Evolutionary conservation across 1,140 invertebrate species (phyloP).

Genomic region (Drosophila bifasciata): DNA sequence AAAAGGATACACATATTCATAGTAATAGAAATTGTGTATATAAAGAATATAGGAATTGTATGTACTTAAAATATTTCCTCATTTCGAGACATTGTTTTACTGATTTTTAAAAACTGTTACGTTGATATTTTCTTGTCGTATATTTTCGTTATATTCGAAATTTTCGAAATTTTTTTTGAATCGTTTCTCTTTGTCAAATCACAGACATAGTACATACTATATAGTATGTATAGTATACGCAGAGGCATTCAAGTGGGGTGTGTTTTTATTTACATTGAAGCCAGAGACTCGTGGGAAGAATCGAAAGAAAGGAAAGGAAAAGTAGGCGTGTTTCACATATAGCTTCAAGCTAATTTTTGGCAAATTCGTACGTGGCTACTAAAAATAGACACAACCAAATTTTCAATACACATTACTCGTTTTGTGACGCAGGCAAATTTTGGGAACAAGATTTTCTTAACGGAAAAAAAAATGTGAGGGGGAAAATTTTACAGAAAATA

Average conservation of each 20-base stretch:
- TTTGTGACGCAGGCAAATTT: constrained; percentile 46
- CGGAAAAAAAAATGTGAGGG: constrained; percentile 5
- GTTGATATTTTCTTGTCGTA: no score
- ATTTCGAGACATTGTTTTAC: no score
- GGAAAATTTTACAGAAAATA: not conserved
- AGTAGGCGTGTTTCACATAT: constrained; percentile 54
- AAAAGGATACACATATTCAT: no score
- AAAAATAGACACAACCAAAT: constrained; percentile 50
- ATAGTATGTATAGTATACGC: constrained; percentile 8
- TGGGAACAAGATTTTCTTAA: constrained; percentile 18
- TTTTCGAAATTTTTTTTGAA: constrained; percentile 1
- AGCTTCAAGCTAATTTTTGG: constrained; percentile 47
- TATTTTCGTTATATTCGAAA: constrained; percentile 17
- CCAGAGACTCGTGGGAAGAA: constrained; percentile 41
- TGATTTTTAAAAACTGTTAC: no score
- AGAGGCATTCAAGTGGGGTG: constrained; percentile 22
- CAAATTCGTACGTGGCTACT: constrained; percentile 41
- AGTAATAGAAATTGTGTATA: no score
- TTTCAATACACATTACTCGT: constrained; percentile 45
- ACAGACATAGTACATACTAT: constrained; percentile 17
- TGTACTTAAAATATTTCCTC: no score
- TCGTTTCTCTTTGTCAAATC: constrained; percentile 20
- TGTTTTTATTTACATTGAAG: constrained; percentile 60
- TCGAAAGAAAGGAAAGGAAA: constrained; percentile 28
- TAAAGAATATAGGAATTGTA: no score